Percentiles rank a stretch among this genome's conserved stretches.
Evolutionary conservation across 2,888 invertebrate species (phyloP).

Genomic region (Coremacera marginata): DNA sequence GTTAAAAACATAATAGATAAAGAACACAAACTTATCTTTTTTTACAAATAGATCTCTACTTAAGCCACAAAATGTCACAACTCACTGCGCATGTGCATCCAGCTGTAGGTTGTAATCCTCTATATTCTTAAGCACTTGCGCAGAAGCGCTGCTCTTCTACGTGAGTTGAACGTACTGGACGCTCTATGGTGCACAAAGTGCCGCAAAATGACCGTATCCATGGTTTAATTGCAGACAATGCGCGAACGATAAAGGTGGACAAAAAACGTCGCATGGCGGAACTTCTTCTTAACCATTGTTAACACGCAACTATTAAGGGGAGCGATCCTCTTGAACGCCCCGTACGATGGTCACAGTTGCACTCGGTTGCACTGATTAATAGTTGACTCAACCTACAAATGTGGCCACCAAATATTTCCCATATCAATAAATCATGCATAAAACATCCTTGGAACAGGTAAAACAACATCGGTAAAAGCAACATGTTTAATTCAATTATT

Average conservation of each 20-base stretch:
- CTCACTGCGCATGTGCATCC: slow-evolving; percentile 7
- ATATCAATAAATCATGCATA: slow-evolving; percentile 47
- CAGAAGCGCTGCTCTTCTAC: neutral
- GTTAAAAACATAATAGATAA: neutral
- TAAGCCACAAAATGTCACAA: slow-evolving; percentile 3
- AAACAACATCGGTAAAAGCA: slow-evolving; percentile 21
- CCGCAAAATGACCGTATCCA: slow-evolving; percentile 16
- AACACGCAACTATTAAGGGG: slow-evolving; percentile 3
- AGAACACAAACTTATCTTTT: neutral
- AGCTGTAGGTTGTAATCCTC: neutral
- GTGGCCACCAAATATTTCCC: slow-evolving; percentile 37
- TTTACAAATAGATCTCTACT: too few relatives aligned
- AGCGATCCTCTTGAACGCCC: neutral
- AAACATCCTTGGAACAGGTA: slow-evolving; percentile 27
- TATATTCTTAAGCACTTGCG: neutral
- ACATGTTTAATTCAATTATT: neutral
- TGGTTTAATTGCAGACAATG: slow-evolving; percentile 17
- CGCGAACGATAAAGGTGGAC: neutral
- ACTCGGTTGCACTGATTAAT: neutral
- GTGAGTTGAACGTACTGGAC: slow-evolving; percentile 12
- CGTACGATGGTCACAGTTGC: neutral
- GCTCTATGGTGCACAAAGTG: slow-evolving; percentile 2
- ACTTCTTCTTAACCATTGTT: neutral
- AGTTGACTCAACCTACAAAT: neutral
- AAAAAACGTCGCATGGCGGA: neutral